phyloP scores from a whole-genome alignment of 2,113 vertebrate species.

The human region GRCh38 chr20:48855501-48856000 shows the following conservation, averaged over 20 bases:
- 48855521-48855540: neutral
- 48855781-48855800: too few relatives aligned
- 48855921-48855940: neutral
- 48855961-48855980: neutral
- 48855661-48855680: too few relatives aligned
- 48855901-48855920: neutral
- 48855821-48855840: too few relatives aligned
- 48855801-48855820: too few relatives aligned
- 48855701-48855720: too few relatives aligned
- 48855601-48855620: neutral
- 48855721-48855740: too few relatives aligned
- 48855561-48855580: neutral
- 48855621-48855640: too few relatives aligned
- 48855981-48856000: neutral
- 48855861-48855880: neutral
- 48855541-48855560: neutral
- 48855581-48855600: neutral
- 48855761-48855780: too few relatives aligned
- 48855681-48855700: too few relatives aligned
- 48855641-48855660: too few relatives aligned
- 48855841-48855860: too few relatives aligned
- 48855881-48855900: neutral
- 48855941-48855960: neutral
- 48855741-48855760: too few relatives aligned
- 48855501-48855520: neutral